Base-by-base conservation (phyloP, 2,113 vertebrate species). In the Lota lota region DNA sequence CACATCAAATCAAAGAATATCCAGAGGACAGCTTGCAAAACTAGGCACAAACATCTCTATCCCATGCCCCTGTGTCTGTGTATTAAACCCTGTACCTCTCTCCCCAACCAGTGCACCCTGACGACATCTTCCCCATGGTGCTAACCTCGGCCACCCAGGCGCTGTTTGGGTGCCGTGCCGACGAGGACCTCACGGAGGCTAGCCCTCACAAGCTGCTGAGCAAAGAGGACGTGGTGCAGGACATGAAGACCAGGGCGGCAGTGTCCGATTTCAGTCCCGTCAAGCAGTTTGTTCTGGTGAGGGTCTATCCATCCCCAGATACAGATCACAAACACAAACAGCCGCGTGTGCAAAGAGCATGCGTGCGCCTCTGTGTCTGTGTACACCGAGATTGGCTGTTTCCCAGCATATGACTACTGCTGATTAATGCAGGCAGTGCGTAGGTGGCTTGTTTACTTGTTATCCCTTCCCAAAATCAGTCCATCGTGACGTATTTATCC, bases 231-330 rank as follows among this genome's bases (percentile, higher is more conserved):
- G 92, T 99, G 57, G 71, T 97, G 33, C 83, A 91, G 68, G 97
- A 99, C 76, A 84, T 98, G 51, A 91, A 78, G 69, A 92, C 61
- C 33, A 94, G 95, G 89, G 95, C 91, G 0, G 92, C 93, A 0
- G 76, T 94, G 79, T 99, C 97, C 3, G 97, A 99, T 84, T 98
- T 99, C 90, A 81, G 94, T 56, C 94, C 94, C 6, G 14, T 93
- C 73, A 98, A 92, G 90, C 92, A 93, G 76, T 22, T 89, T 47
- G 77, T 98, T 50, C 80, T 87, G 78, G 97, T 97, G 85, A 72
- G 91, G 67, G 40, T 69, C 57, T 67, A 61, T 64, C 73, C 82
- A 50, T 81, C 22, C 12, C 40, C 40, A 47, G 40, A 63, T 22
- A 61, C 22, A 65, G 21, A 83, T 70, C 10, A 47, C 40, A 47